Conservation (phyloP, 2,888 invertebrate genomes). For the Plagodis pulveraria region DNA sequence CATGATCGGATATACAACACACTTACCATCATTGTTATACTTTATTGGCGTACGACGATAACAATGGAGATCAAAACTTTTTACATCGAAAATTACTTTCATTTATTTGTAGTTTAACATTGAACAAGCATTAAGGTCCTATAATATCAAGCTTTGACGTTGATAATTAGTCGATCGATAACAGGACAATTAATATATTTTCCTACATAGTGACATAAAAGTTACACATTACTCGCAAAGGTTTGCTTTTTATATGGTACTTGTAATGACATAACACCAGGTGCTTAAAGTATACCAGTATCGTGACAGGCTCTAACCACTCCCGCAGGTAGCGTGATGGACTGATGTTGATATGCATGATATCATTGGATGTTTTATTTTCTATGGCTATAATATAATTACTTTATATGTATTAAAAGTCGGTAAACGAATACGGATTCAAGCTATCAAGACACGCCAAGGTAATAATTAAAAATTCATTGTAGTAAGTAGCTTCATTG, state of each 20-base stretch:
- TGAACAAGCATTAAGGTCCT: no score
- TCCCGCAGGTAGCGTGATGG: slow-evolving; percentile 59
- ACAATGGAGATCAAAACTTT: background rate
- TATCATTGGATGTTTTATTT: slow-evolving; percentile 16
- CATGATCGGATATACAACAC: slow-evolving; percentile 42
- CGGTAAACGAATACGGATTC: no score
- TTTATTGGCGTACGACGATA: slow-evolving; percentile 21
- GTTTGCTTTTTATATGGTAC: no score
- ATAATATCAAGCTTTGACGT: no score
- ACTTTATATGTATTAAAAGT: no score
- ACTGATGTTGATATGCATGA: slow-evolving; percentile 19
- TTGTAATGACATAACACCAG: slow-evolving; percentile 27
- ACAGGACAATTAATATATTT: slow-evolving; percentile 4
- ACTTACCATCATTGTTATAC: slow-evolving; percentile 24
- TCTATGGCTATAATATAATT: no score
- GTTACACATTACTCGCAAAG: slow-evolving; percentile 29
- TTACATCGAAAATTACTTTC: background rate
- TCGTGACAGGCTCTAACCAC: slow-evolving; percentile 56
- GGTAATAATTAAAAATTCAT: no score
- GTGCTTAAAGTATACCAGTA: slow-evolving; percentile 32
- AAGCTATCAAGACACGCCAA: no score
- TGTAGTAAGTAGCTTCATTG: no score
- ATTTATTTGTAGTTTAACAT: no score
- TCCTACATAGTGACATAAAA: slow-evolving; percentile 6
- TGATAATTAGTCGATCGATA: no score